Evolutionary conservation across 2,113 vertebrate genomes (phyloP).

Genomic region (Myocastor coypus): DNA sequence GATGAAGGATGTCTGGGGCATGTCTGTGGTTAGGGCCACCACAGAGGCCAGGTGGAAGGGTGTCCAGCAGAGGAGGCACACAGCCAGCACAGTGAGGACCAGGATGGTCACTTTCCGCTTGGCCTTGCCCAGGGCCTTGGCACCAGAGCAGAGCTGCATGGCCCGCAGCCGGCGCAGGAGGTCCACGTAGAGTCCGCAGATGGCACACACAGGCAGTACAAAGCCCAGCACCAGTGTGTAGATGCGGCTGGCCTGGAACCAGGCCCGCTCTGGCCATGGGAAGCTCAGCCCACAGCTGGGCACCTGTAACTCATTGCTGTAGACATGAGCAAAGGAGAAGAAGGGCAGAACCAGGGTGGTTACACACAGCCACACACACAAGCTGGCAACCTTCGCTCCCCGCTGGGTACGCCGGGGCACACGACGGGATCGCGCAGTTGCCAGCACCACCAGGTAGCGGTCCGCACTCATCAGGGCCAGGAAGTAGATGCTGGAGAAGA

Average conservation of each 20-base stretch:
- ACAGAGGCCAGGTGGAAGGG: conserved; percentile 95
- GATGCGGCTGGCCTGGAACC: conserved; percentile 94
- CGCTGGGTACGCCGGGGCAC: conserved; percentile 91
- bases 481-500: conserved; percentile 96
- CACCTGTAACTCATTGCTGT: conserved; percentile 85
- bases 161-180: conserved; percentile 92
- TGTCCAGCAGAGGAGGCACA: conserved; percentile 95
- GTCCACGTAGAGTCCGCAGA: conserved; percentile 92
- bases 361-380: conserved; percentile 93
- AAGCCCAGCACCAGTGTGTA: conserved; percentile 94
- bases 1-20: conserved; percentile 91
- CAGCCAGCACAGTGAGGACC: conserved; percentile 94
- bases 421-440: conserved; percentile 90
- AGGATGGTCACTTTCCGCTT: conserved; percentile 94
- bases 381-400: conserved; percentile 89
- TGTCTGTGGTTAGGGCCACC: conserved; percentile 93
- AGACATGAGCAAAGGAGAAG: conserved; percentile 91
- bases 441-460: conserved; percentile 92
- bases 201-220: conserved; percentile 92
- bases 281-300: conserved; percentile 94
- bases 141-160: conserved; percentile 92
- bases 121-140: conserved; percentile 94
- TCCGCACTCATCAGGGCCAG: conserved; percentile 95
- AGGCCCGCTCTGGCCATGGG: conserved; percentile 91
- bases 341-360: conserved; percentile 93